Base-by-base conservation (phyloP, 2,888 invertebrate genomes). In the Philereme transversata region DNA sequence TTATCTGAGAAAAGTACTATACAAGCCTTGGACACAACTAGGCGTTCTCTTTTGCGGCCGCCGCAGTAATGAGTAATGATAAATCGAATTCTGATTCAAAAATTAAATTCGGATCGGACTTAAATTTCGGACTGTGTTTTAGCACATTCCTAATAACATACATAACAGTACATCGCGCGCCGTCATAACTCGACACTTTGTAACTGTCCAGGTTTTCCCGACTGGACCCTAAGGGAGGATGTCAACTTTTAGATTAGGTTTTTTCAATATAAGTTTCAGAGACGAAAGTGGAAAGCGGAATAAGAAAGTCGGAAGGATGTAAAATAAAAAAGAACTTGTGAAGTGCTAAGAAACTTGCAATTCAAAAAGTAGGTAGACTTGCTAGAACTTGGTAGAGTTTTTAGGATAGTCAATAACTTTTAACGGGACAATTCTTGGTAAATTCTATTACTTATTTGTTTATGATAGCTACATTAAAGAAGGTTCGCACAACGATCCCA, bases 231-330 rank as follows among this genome's bases (percentile, higher is more conserved):
- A 33, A 57, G 62, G 69, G 63, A 51, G 55, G 58, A 59, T 60
- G 64, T 65, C 65, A 65, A 69, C 68, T 69, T 68, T 69, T 55
- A 62, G 68, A 69, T 68, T 64, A 62, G 64, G 65, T 65, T 69
- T 69, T 69, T 65, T 66, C 69, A 65, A 68, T 68, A 64, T 57
- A 65, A 64, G 54, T 67, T 69, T 62, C 50, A 53, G 48, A 46
- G 36, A 56, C 48, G 48, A 51, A 62, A 54, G 54, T 40, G 35
- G 40, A 45, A 51, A 54, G 54, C 40, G 35, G 40, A 45, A 51
- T 38, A 50, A 43, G 50, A 36, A 44, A 34, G 48, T 55, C 9
- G 33, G 33, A 4, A 38, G 38, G 51, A 5, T 41, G 4, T n/a
- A n/a, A 41, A 44, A 49, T 46, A 51, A 51, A 51, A 51, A 51